Evolutionary conservation across 2,113 vertebrate species (phyloP).

Genomic region (Microtus pennsylvanicus): DNA sequence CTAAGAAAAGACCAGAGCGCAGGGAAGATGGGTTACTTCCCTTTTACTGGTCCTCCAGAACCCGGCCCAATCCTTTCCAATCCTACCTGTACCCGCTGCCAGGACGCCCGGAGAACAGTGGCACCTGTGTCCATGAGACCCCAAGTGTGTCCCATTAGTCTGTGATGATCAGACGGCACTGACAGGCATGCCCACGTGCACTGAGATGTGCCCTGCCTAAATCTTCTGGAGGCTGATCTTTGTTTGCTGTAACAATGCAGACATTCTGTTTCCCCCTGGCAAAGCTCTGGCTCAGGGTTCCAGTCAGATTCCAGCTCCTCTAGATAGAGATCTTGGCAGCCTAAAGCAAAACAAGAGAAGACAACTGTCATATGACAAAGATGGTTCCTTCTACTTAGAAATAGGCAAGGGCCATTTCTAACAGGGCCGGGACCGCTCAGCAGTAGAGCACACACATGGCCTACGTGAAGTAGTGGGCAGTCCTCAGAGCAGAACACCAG

Average conservation of each 20-base stretch:
- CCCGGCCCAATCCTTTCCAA: not conserved
- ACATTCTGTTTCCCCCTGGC: constrained; percentile 60
- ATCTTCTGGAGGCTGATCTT: constrained; percentile 61
- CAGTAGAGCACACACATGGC: not conserved
- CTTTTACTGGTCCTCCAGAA: constrained; percentile 28
- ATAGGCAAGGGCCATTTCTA: not conserved
- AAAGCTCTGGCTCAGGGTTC: constrained; percentile 57
- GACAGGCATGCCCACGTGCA: constrained; percentile 54
- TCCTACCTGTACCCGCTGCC: constrained; percentile 65
- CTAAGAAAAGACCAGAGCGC: not conserved
- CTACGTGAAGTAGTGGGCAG: not conserved
- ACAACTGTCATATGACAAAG: not conserved
- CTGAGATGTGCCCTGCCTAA: constrained; percentile 36
- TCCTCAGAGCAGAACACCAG: not conserved
- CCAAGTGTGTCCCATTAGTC: constrained; percentile 29
- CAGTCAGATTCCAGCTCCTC: constrained; percentile 38
- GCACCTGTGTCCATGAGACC: constrained; percentile 45
- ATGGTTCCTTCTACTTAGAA: not conserved
- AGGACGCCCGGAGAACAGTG: constrained; percentile 48
- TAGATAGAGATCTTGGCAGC: not conserved
- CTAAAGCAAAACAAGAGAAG: constrained; percentile 62
- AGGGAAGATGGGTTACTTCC: constrained; percentile 32
- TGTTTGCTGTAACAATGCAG: constrained; percentile 68
- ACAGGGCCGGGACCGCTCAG: not conserved
- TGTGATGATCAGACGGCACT: constrained; percentile 50